phyloP scores from a whole-genome alignment of 2,113 vertebrate species.

The Dasyornis broadbenti region DNA sequence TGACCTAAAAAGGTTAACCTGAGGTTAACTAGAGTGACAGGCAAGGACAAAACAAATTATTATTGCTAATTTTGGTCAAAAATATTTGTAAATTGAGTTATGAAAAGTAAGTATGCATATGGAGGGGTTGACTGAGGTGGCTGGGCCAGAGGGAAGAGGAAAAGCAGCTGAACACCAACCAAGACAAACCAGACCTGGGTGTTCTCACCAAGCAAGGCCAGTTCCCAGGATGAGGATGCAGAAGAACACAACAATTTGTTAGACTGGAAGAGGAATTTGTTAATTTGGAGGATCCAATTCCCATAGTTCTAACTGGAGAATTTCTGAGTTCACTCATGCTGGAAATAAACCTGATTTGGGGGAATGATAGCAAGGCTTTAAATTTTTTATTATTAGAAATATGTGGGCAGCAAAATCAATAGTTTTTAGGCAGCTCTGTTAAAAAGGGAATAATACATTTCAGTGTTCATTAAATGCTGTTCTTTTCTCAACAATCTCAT shows the following conservation, averaged over 20 bases:
- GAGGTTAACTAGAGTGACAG: background rate
- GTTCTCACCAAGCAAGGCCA: background rate
- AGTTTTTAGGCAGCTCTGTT: constrained; percentile 24
- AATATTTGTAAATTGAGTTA: background rate
- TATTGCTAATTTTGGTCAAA: background rate
- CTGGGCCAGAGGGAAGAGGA: background rate
- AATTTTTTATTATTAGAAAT: constrained; percentile 27
- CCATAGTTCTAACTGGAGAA: background rate
- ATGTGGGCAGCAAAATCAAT: background rate
- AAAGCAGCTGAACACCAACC: background rate
- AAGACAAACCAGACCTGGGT: background rate
- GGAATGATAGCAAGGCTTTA: background rate
- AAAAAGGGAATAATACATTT: background rate
- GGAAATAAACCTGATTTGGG: background rate
- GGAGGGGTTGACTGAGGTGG: background rate
- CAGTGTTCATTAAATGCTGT: background rate
- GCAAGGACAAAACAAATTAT: background rate
- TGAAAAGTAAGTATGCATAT: background rate
- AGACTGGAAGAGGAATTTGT: background rate
- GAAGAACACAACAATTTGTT: background rate
- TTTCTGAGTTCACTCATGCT: background rate
- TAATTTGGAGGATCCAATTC: background rate
- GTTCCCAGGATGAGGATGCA: background rate
- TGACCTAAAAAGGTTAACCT: background rate
- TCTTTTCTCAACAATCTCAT: background rate